These are phyloP conservation scores for Tryphoninae sp. DNA, from an alignment of 2,888 invertebrate genomes.

Conservation along the genomic window DNA sequence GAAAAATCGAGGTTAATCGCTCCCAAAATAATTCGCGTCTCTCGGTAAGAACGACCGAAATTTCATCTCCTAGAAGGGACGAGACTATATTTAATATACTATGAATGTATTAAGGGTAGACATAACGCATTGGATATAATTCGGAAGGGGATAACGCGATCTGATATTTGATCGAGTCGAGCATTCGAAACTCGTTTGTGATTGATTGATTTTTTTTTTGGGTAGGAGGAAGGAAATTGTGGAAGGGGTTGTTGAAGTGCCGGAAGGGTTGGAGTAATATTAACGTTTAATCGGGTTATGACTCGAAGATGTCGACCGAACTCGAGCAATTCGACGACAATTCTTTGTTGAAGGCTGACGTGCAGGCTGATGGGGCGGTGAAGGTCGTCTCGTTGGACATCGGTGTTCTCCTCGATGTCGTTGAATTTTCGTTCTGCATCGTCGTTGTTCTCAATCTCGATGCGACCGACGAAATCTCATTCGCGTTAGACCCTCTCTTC, in stretches of 20 bases:
- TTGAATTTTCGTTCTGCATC: conserved; percentile 61
- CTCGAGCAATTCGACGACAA: conserved; percentile 62
- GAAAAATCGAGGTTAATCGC: background rate
- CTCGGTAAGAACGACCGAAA: background rate
- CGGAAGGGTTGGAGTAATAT: background rate
- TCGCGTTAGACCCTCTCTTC: conserved; percentile 67
- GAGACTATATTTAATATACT: conserved; percentile 20
- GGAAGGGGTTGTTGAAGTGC: too few species aligned
- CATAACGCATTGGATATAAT: conserved; percentile 45
- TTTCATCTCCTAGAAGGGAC: background rate
- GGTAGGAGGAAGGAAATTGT: too few species aligned
- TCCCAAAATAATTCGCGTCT: background rate
- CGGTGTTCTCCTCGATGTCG: conserved; percentile 54
- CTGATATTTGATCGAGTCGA: background rate
- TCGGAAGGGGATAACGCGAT: conserved; percentile 33
- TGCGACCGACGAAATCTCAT: conserved; percentile 49
- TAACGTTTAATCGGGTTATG: conserved; percentile 52
- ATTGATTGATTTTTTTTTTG: background rate
- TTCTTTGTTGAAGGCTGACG: conserved; percentile 63
- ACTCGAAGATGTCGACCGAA: conserved; percentile 65
- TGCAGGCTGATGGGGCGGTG: conserved; percentile 59
- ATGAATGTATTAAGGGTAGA: conserved; percentile 30
- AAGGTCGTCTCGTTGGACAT: conserved; percentile 65
- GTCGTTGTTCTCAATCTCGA: conserved; percentile 66
- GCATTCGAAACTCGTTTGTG: background rate